phyloP scores from a whole-genome alignment of 1,140 invertebrate species.

The Alviniconcha marisindica region DNA sequence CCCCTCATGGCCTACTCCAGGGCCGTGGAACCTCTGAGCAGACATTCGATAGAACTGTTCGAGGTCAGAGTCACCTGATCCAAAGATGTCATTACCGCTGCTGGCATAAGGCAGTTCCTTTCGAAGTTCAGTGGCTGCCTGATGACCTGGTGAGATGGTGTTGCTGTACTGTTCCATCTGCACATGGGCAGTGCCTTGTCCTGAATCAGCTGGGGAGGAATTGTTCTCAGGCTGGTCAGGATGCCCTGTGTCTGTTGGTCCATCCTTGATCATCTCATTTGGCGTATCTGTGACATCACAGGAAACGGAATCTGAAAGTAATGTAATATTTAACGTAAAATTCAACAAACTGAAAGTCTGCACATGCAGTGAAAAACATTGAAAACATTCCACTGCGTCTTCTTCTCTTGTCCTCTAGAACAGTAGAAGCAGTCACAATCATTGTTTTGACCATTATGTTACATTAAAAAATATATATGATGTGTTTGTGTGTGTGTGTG shows the following conservation, averaged over 20 bases:
- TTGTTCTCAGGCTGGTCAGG: background rate
- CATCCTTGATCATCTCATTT: background rate
- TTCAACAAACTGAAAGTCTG: background rate
- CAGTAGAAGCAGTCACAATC: too few relatives aligned
- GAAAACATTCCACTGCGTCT: background rate
- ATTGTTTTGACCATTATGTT: too few relatives aligned
- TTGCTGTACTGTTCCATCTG: background rate
- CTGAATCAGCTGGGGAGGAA: background rate
- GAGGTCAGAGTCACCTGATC: background rate
- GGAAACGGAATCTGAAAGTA: background rate
- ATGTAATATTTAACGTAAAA: background rate
- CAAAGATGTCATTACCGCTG: background rate
- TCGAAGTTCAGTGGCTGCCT: background rate
- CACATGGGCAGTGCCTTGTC: background rate
- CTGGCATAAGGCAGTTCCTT: background rate
- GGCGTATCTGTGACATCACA: background rate
- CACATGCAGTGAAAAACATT: background rate
- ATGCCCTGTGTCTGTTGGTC: background rate
- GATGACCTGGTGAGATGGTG: background rate
- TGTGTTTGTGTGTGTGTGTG: too few relatives aligned
- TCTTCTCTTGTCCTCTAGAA: too few relatives aligned
- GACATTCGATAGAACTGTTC: background rate
- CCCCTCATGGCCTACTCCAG: background rate
- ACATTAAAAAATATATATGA: too few relatives aligned
- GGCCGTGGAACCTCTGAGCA: background rate